Base-by-base conservation (phyloP, 1,140 invertebrate species). In the Megalonaias nervosa region DNA sequence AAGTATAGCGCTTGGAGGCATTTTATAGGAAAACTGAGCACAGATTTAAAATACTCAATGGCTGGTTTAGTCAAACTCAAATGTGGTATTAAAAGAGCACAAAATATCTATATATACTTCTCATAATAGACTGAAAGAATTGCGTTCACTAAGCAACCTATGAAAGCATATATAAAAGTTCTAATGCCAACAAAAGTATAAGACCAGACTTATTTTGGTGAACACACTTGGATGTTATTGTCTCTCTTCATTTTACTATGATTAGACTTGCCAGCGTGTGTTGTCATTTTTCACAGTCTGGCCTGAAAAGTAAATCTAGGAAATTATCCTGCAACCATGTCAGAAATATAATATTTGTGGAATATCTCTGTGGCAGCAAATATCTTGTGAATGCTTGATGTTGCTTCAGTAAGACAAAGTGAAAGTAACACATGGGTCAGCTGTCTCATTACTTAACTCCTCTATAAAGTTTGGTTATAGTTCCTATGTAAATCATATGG, bases 221-320 rank as follows among this genome's bases (percentile, higher is more conserved):
- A 81, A 81, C 90, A 92, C 65, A 89, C 88, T 85, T 92, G 90
- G 19, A 90, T 88, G 57, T 82, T 84, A 75, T 86, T 91, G 77
- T 91, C 90, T 74, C 90, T 79, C 73, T 89, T 81, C 80, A 90
- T 85, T 72, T 91, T 90, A 80, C 91, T 92, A 13, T 88, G 81
- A 77, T 91, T 88, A 19, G 90, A 91, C 77, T 92, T 90, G 72
- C 89, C 86, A 38, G 90, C 89, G 79, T 91, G 86, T 9, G 91
- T 91, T 19, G 91, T 78, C 67, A 89, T 89, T 15, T 82, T 89
- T 58, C 91, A 77, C 68, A 92, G 75, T 75, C 91, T 91, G 13
- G 90, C 86, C 91, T 91, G 81, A 64, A 87, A 84, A 31, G 23
- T 77, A 69, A 79, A 55, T 70, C 15, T 67, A 60, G 31, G 64